Evolutionary conservation across 2,888 invertebrate species (phyloP).

Genomic region (Eupithecia tripunctaria): DNA sequence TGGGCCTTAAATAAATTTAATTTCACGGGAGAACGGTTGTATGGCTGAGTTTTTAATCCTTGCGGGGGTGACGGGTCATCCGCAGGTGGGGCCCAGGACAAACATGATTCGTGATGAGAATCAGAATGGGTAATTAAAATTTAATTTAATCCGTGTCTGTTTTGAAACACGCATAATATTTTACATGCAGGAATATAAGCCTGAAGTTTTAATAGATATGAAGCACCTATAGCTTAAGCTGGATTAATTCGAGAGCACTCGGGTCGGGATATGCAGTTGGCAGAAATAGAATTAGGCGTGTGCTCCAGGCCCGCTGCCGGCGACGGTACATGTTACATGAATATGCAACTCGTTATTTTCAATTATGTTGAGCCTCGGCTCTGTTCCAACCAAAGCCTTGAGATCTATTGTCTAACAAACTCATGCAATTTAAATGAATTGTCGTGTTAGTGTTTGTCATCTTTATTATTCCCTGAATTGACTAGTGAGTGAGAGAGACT

Average conservation of each 20-base stretch:
- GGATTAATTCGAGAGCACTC: constrained; percentile 39
- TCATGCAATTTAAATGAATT: constrained; percentile 67
- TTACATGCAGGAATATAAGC: constrained; percentile 12
- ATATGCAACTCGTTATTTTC: constrained; percentile 77
- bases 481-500: constrained; percentile 29
- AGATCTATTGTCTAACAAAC: constrained; percentile 58
- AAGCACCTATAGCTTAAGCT: constrained; percentile 26
- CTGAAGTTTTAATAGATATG: constrained; percentile 34
- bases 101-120: constrained; percentile 64
- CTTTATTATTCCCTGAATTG: constrained; percentile 52
- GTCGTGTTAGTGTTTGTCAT: constrained; percentile 50
- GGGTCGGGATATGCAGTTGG: constrained; percentile 31
- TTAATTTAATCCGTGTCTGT: constrained; percentile 42
- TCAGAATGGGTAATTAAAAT: constrained; percentile 63
- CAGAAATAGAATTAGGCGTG: constrained; percentile 42
- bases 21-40: constrained; percentile 70
- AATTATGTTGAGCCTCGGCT: constrained; percentile 67
- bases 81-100: constrained; percentile 61
- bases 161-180: constrained; percentile 21
- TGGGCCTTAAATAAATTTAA: constrained; percentile 82
- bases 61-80: constrained; percentile 63
- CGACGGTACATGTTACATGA: constrained; percentile 56
- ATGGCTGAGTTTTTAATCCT: constrained; percentile 70
- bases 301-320: constrained; percentile 34
- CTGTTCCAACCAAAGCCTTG: constrained; percentile 55